Evolutionary conservation across 2,888 invertebrate genomes (phyloP).

Genomic region (Xestia rhomboidea): DNA sequence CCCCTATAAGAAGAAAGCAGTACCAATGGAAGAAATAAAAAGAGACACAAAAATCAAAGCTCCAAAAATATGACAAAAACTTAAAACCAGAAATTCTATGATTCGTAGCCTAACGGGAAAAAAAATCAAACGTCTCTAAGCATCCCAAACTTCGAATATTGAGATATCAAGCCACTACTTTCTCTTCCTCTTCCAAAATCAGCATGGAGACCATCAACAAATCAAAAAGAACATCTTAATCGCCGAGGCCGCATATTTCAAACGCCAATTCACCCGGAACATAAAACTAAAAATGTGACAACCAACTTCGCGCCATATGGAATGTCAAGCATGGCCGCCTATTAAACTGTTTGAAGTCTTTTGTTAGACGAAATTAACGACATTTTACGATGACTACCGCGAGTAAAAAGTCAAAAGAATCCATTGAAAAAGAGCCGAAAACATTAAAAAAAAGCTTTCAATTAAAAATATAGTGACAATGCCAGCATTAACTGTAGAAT

Average conservation of each 20-base stretch:
- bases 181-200: constrained; percentile 27
- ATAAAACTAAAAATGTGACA: constrained; percentile 86
- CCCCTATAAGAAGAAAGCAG: background rate
- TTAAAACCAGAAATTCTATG: background rate
- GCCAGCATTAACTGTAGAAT: constrained; percentile 83
- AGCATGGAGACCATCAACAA: constrained; percentile 51
- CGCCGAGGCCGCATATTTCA: constrained; percentile 62
- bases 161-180: constrained; percentile 19
- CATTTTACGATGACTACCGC: constrained; percentile 86
- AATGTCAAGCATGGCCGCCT: constrained; percentile 79
- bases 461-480: constrained; percentile 88
- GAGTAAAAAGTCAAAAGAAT: constrained; percentile 63
- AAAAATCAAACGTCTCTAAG: background rate
- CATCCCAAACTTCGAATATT: background rate
- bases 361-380: constrained; percentile 82
- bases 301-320: constrained; percentile 84
- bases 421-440: constrained; percentile 80
- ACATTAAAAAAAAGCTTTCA: constrained; percentile 85
- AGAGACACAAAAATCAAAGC: background rate
- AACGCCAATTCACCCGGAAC: constrained; percentile 75
- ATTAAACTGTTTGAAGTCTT: constrained; percentile 87
- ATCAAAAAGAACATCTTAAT: constrained; percentile 48
- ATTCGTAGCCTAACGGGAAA: background rate
- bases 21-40: no score
- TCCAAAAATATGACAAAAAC: background rate